These are phyloP conservation scores for Aporophyla nigra DNA, from an alignment of 2,888 invertebrate genomes.

Conservation along the genomic window DNA sequence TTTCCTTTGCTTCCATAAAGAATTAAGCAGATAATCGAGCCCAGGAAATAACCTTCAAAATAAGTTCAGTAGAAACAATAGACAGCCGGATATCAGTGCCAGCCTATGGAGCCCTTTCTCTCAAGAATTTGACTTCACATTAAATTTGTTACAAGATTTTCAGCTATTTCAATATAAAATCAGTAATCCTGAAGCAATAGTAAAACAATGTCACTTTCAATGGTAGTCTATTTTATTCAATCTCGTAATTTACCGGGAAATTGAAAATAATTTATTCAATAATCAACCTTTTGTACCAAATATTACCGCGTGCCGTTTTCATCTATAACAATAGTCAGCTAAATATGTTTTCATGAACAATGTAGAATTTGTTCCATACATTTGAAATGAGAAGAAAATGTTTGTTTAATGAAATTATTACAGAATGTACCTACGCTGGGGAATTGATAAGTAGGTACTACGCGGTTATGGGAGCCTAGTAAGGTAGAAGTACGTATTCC, in stretches of 20 bases:
- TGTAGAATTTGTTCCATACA: neutral
- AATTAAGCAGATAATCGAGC: neutral
- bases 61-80: neutral
- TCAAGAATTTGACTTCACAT: neutral
- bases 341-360: slow-evolving; percentile 23
- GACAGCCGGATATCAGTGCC: neutral
- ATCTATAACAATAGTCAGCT: slow-evolving; percentile 26
- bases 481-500: no score
- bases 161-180: neutral
- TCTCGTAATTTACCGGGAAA: slow-evolving; percentile 8
- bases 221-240: neutral
- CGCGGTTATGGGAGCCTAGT: slow-evolving; percentile 9
- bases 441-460: slow-evolving; percentile 9
- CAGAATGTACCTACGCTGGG: neutral
- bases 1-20: no score
- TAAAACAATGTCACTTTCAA: neutral
- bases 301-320: neutral
- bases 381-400: slow-evolving; percentile 29
- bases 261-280: slow-evolving; percentile 35
- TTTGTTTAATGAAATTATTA: slow-evolving; percentile 24
- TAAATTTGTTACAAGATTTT: neutral
- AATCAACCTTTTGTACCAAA: slow-evolving; percentile 26
- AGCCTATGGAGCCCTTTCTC: neutral
- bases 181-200: neutral
- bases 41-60: no score